phyloP scores from a whole-genome alignment of 2,888 invertebrate genomes.

The Thumatha senex region DNA sequence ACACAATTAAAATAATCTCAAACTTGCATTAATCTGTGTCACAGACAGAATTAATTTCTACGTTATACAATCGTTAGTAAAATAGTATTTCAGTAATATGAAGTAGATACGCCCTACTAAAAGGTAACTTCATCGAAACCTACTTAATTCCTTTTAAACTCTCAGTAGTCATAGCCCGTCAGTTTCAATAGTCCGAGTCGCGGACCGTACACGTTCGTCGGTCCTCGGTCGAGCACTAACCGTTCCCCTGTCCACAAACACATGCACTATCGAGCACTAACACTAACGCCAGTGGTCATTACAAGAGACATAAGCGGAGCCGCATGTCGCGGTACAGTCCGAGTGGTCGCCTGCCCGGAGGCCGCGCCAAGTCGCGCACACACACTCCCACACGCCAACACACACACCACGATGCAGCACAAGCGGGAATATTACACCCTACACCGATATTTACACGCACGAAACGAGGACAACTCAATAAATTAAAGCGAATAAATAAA shows the following conservation, averaged over 20 bases:
- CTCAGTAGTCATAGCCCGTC: slow-evolving; percentile 58
- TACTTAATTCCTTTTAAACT: slow-evolving; percentile 60
- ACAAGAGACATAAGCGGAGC: slow-evolving; percentile 52
- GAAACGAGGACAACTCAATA: slow-evolving; percentile 52
- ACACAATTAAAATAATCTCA: slow-evolving; percentile 24
- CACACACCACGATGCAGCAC: slow-evolving; percentile 41
- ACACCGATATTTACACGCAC: slow-evolving; percentile 43
- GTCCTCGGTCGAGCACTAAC: slow-evolving; percentile 10
- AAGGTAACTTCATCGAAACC: slow-evolving; percentile 62
- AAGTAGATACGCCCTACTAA: slow-evolving; percentile 46
- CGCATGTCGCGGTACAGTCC: slow-evolving; percentile 43
- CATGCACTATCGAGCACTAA: slow-evolving; percentile 58
- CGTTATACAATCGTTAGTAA: slow-evolving; percentile 56
- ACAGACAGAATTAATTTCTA: slow-evolving; percentile 28
- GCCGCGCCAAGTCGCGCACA: slow-evolving; percentile 13
- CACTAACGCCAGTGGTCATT: slow-evolving; percentile 55
- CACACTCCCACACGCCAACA: slow-evolving; percentile 26
- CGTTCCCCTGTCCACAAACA: slow-evolving; percentile 51
- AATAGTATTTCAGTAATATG: slow-evolving; percentile 58
- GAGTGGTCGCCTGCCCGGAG: slow-evolving; percentile 61
- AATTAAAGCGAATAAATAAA: slow-evolving; percentile 74
- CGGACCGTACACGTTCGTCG: too few species aligned
- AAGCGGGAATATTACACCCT: slow-evolving; percentile 28
- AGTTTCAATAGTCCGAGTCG: slow-evolving; percentile 30
- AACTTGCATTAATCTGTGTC: slow-evolving; percentile 24